Evolutionary conservation across 1,140 invertebrate genomes (phyloP).

Genomic region (Nixonia krombeini): DNA sequence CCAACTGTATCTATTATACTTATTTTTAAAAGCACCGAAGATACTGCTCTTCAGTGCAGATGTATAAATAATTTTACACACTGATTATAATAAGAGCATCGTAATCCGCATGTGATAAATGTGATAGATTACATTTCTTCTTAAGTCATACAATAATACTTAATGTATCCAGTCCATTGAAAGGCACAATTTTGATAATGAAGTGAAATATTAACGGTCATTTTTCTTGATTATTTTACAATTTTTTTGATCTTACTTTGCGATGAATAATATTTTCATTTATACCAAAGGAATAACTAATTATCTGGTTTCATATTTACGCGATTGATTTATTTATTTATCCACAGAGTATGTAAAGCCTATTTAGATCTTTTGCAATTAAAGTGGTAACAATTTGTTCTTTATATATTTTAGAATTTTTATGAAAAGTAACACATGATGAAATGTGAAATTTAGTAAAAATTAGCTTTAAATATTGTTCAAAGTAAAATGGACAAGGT

Average conservation of each 20-base stretch:
- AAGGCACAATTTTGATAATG: constrained; percentile 69
- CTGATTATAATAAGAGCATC: neutral
- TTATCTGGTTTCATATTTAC: no score
- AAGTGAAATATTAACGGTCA: constrained; percentile 55
- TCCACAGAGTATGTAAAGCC: no score
- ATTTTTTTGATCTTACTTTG: constrained; percentile 28
- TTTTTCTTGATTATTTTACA: constrained; percentile 9
- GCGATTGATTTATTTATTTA: no score
- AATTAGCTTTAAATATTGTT: no score
- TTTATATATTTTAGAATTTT: no score
- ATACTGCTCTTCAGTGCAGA: neutral
- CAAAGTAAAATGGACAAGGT: no score
- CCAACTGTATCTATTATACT: neutral
- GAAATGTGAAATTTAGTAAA: no score
- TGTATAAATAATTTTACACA: neutral
- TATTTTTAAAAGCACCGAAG: neutral
- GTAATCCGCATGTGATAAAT: neutral
- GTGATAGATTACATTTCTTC: constrained; percentile 2
- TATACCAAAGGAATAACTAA: neutral
- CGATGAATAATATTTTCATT: neutral
- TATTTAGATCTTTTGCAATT: no score
- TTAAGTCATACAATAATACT: constrained; percentile 48
- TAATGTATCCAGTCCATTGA: constrained; percentile 61
- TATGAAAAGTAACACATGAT: no score
- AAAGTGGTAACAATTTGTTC: no score